Evolutionary conservation across 2,113 vertebrate genomes (phyloP), one percentile per base, ranked within the genome.

Genomic region (Dunckerocampus dactyliophorus): DNA sequence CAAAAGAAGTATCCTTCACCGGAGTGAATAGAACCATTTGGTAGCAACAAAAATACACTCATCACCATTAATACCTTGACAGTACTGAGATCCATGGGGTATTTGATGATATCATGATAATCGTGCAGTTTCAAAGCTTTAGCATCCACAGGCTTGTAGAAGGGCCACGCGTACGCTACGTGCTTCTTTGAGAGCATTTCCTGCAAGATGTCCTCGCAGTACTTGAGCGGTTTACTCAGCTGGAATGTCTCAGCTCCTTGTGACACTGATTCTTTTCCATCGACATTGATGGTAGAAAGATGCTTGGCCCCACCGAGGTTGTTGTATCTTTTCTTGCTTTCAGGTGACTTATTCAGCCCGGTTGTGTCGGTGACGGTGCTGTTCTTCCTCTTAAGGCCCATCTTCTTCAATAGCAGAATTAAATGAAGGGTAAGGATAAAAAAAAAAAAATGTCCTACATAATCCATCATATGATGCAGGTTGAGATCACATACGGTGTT

Each of bases 131-230:
- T 91, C 80, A 99, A 90, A 9, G 93, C 95, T 80, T 93, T 90
- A 0, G 93, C 93, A 0, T 99, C 95, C n/a, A 98, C 95, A 0
- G 96, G 97, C 76, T 93, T 92, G 89, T 97, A 98, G 88, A 99
- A 99, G 31, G 97, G 97, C 97, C 97, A 98, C 0, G 97, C 97
- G 0, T 95, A 95, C 53, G 92, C 90, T 0, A 87, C 89, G 0
- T 98, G 95, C 79, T 94, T 99, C 89, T 95, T 98, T 0, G 94
- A 97, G 8, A 98, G 90, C 94, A 99, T 91, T 74, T 99, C 97
- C 74, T 90, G 92, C 69, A 99, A 92, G 75, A 98, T 95, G 59
- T 89, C 91, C 62, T 90, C 91, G 45, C 97, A 99, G 87, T 93
- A 91, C 59, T 90, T 91, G 59, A 99, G 91, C 78, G 95, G 94